Evolutionary conservation across 2,113 vertebrate genomes (phyloP), one percentile per base, ranked within the genome.

Genomic region (Anguilla japonica): DNA sequence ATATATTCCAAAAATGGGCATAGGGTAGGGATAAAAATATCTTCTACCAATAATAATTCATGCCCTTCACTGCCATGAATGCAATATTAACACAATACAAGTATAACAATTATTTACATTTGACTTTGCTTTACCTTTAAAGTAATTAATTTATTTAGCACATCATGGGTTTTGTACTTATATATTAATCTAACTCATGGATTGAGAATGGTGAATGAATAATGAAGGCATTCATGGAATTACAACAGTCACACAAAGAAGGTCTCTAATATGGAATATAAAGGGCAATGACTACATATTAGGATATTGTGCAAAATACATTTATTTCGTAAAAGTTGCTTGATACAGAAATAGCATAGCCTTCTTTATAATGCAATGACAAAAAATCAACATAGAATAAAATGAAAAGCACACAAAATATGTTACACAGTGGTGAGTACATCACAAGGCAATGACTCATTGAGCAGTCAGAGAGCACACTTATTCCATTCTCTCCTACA

Each of bases 371-470:
- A 75, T n/a, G 81, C 80, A 39, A 43, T 16, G 34, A 29, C 79
- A 80, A 79, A 50, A 29, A 67, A 83, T 22, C 20, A 15, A 43
- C 16, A 53, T 39, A 60, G 53, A 56, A 79, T 43, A 40, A 81
- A 81, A 29, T 63, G 43, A 85, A 41, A 67, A 85, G 78, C 29
- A 85, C 18, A 57, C 34, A 34, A 57, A 79, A 85, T 88, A 29
- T 79, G n/a, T 71, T 85, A 46, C 39, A 80, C 13, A 53, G 22
- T 41, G 84, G 34, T 40, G 46, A 80, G 84, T 40, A 46, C 5
- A 85, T 41, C 75, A 50, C 75, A 40, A 56, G 50, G 84, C 6
- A 85, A 20, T 20, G 56, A 22, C 22, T 34, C 67, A 22, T 78
- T 46, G 79, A 79, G 50, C n/a, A 11, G 71, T 26, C 34, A 79